Evolutionary conservation across 92 coral and sea anemone species (phyloP).

Genomic region (Montipora capitata): DNA sequence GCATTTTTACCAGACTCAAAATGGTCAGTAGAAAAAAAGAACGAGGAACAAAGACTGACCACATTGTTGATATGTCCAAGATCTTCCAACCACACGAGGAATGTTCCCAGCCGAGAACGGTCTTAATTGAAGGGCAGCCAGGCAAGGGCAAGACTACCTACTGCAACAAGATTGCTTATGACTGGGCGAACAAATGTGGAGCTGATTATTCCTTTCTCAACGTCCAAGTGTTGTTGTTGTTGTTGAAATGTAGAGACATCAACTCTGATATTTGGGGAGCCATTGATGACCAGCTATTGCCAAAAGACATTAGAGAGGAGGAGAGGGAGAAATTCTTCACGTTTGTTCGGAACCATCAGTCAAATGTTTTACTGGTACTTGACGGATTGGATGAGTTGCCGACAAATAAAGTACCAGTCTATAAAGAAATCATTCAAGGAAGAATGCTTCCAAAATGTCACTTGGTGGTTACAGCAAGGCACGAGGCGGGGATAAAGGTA

Average conservation of each 20-base stretch:
- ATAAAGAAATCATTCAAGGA: conserved; percentile 3
- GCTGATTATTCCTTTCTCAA: background rate
- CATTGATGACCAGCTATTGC: background rate
- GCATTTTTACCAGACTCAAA: too few relatives aligned
- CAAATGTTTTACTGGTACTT: background rate
- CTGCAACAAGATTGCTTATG: background rate
- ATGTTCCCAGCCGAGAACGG: too few relatives aligned
- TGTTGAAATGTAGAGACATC: background rate
- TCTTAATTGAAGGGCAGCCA: background rate
- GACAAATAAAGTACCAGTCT: background rate
- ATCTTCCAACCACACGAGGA: background rate
- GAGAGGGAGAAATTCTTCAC: background rate
- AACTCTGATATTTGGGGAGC: conserved; percentile 2
- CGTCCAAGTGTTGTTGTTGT: background rate
- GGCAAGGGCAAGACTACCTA: background rate
- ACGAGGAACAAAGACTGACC: too few relatives aligned
- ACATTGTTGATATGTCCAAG: too few relatives aligned
- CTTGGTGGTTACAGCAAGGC: too few relatives aligned
- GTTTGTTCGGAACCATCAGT: conserved; percentile 27
- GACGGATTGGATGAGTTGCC: conserved; percentile 40
- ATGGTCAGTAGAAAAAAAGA: too few relatives aligned
- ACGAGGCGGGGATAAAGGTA: conserved; percentile 39
- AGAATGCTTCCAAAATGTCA: too few relatives aligned
- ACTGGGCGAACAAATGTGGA: background rate
- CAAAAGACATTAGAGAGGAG: too few relatives aligned